Base-by-base conservation (phyloP, 2,888 invertebrate species). In the Eudemis profundana region DNA sequence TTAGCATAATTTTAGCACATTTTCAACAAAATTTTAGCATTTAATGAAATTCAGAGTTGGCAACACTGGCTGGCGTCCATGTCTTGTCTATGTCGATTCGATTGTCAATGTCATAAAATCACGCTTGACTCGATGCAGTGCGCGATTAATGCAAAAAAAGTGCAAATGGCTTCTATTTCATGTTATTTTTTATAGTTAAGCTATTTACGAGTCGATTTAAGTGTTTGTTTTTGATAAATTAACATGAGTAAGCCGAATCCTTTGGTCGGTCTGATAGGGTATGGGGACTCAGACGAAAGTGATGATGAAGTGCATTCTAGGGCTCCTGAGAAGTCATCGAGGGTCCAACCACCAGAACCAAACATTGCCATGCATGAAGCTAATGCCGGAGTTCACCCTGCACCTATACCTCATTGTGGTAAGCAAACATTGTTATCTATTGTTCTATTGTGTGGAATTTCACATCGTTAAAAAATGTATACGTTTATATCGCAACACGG, bases 391-490 rank as follows among this genome's bases (percentile, higher is more conserved):
- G 81, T 90, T 4, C 90, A 90, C 69, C 90, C 90, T 5, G 80
- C 91, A 0, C 91, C 90, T 0, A 86, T 92, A 70, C 74, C 85
- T 2, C 90, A 92, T 74, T 92, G 91, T 60, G 85, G 91, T 91
- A 74, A 87, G 90, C 86, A 67, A 33, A 10, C 8, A 21, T 50
- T 29, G 23, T 21, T 36, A 53, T 7, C 12, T 4, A 27, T 23
- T 17, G 15, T 2, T 56, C 1, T 10, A 0, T 1, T 23, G 14
- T 10, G 12, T 3, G 17, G 12, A 33, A 42, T 14, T 38, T 21
- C 10, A 14, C 7, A 19, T 14, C 14, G 36, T 36, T 21, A 19
- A 23, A 51, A 36, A 36, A 33, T 21, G 15, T 15, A 17, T n/a
- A n/a, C n/a, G n/a, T n/a, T n/a, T n/a, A 27, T 27, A 5, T 5